Evolutionary conservation across 2,113 vertebrate species (phyloP), one percentile per base, ranked within the genome.

Genomic region (Ceyx margarethae): DNA sequence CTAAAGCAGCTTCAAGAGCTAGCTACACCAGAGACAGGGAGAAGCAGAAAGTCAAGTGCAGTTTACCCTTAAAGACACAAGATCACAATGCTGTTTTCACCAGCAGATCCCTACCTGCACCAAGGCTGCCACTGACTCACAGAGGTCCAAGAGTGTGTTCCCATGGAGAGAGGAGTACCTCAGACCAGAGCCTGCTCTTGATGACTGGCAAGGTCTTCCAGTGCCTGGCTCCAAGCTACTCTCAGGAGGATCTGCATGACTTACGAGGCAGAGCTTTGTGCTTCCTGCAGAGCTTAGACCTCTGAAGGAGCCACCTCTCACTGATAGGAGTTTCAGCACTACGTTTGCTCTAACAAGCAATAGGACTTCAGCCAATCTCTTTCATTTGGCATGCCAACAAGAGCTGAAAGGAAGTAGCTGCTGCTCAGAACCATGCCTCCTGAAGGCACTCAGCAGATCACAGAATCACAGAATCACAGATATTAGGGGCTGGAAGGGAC

Each of bases 101-200:
- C 62, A 68, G n/a, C 10, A 22, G 35, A 37, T 35, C 14, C 14
- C 25, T 25, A 43, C 18, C 18, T 20, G 14, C 23, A 77, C 31
- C 18, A 25, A 46, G 16, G 28, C 9, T n/a, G 29, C 20, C 20
- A 46, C 23, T 13, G 26, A 26, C 33, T 37, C 1, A 2, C 23
- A 16, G 43, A 25, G 16, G 0, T 0, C 29, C 29, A 50, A 20
- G 19, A 57, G 13, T 6, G 15, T 16, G 17, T 15, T 37, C 14
- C 25, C 73, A 9, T 2, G 7, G 11, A 78, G 51, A 60, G 25
- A 66, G 8, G 2, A 81, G 23, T 3, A 48, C 7, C 26, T 51
- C 19, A 5, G 13, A 37, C 8, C 37, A 46, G 10, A 28, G 18
- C 25, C 33, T 64, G 31, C n/a, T 51, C 35, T 19, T 46, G 15